phyloP scores from a whole-genome alignment of 2,797 vertebrate species.

The Amphiprion clarkii region DNA sequence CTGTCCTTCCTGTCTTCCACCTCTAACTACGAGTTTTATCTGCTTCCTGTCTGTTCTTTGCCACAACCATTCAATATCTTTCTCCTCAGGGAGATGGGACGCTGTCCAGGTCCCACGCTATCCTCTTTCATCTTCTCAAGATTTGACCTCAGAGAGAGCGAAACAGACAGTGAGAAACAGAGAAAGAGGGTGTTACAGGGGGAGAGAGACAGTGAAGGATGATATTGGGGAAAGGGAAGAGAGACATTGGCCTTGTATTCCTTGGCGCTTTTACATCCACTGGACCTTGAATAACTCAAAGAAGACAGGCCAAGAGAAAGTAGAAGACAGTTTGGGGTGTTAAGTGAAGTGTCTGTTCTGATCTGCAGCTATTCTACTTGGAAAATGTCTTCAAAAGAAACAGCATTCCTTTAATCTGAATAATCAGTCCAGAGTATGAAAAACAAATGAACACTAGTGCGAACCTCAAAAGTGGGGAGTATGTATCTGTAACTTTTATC shows the following conservation, averaged over 20 bases:
- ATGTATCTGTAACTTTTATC: constrained; percentile 23
- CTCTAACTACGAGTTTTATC: constrained; percentile 62
- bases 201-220: constrained; percentile 54
- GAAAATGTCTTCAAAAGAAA: constrained; percentile 15
- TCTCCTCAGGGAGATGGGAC: constrained; percentile 49
- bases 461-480: background rate
- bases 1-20: constrained; percentile 62
- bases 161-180: constrained; percentile 32
- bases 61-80: constrained; percentile 64
- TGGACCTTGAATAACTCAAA: constrained; percentile 55
- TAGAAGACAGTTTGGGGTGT: constrained; percentile 27
- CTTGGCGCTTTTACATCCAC: constrained; percentile 37
- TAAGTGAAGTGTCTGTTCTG: constrained; percentile 45
- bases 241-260: constrained; percentile 52
- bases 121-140: constrained; percentile 55
- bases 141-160: constrained; percentile 55
- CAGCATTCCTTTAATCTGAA: background rate
- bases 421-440: constrained; percentile 35
- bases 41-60: constrained; percentile 65
- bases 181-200: constrained; percentile 16
- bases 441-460: constrained; percentile 30
- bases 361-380: constrained; percentile 26
- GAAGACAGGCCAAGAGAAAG: constrained; percentile 43
- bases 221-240: constrained; percentile 28
- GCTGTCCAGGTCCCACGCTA: constrained; percentile 29